A percentile compares a stretch with the other conserved stretches of the same genome.
These are phyloP conservation scores for Thamnaconus septentrionalis DNA, from an alignment of 2,113 vertebrate species.

Conservation along the genomic window DNA sequence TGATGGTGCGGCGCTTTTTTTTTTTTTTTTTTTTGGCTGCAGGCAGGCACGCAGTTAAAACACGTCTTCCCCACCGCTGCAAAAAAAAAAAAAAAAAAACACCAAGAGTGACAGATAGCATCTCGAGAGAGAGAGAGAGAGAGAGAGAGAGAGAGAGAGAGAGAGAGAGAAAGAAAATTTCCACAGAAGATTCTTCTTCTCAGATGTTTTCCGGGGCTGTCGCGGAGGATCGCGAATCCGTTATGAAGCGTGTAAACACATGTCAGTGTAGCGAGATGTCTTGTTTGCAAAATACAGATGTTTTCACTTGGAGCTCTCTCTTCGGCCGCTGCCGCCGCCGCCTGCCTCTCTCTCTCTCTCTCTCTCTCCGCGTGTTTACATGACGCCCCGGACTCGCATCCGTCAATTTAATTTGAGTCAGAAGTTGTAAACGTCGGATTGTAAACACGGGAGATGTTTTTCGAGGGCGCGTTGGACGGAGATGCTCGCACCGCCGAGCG, in stretches of 20 bases:
- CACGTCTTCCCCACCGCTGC: conserved; percentile 2
- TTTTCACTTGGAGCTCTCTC: conserved; percentile 53
- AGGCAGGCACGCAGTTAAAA: conserved; percentile 7
- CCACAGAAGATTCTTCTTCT: too few species aligned
- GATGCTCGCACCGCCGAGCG: too few species aligned
- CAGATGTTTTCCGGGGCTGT: background rate
- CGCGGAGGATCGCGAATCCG: background rate
- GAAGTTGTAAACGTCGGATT: conserved; percentile 37
- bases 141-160: too few species aligned
- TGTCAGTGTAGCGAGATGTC: conserved; percentile 22
- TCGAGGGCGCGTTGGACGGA: too few species aligned
- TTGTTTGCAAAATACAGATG: conserved; percentile 64
- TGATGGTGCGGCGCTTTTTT: conserved; percentile 35
- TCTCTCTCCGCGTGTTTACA: conserved; percentile 53
- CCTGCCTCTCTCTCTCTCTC: conserved; percentile 5
- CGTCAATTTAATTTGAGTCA: conserved; percentile 36
- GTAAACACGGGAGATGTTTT: conserved; percentile 20
- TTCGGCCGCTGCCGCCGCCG: too few species aligned
- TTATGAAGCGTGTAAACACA: conserved; percentile 3
- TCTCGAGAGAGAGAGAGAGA: background rate
- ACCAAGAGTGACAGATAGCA: conserved; percentile 19
- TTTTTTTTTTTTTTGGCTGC: too few species aligned
- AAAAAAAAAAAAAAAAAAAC: conserved; percentile 3
- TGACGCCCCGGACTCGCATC: conserved; percentile 9
- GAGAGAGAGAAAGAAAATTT: background rate